Evolutionary conservation across 1,140 invertebrate genomes (phyloP).

Genomic region (Platyura marginata): DNA sequence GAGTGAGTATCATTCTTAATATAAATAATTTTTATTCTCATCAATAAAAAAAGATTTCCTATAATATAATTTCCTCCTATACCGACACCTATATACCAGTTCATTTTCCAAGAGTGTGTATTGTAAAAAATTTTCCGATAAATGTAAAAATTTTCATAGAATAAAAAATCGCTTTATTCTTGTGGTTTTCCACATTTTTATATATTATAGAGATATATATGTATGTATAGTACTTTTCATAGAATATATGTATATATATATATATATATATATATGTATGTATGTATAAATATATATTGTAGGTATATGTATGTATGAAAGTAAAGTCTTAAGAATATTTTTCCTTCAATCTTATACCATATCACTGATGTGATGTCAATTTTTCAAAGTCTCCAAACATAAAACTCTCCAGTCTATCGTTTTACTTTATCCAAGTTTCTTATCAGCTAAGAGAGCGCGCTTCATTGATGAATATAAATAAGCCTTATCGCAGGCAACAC

Average conservation of each 20-base stretch:
- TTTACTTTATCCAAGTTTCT: not conserved
- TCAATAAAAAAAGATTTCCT: too few species aligned
- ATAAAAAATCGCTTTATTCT: not conserved
- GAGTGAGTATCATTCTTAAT: too few species aligned
- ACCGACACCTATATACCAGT: too few species aligned
- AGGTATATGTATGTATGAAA: not conserved
- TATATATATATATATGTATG: too few species aligned
- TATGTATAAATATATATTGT: not conserved
- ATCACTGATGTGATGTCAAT: not conserved
- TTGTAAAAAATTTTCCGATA: too few species aligned
- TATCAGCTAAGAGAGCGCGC: not conserved
- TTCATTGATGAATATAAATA: conserved; percentile 1
- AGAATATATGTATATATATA: too few species aligned
- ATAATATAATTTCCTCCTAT: too few species aligned
- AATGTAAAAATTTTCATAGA: too few species aligned
- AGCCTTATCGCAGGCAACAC: not conserved
- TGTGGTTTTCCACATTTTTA: not conserved
- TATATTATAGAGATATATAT: too few species aligned
- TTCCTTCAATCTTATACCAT: not conserved
- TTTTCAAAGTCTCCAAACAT: not conserved
- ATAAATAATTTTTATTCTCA: too few species aligned
- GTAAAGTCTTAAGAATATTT: not conserved
- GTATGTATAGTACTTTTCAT: too few species aligned
- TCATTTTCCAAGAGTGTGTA: too few species aligned
- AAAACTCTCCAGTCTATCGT: conserved; percentile 1